Evolutionary conservation across 1,140 invertebrate genomes (phyloP), one percentile per base, ranked within the genome.

Genomic region (Brachionus angularis): DNA sequence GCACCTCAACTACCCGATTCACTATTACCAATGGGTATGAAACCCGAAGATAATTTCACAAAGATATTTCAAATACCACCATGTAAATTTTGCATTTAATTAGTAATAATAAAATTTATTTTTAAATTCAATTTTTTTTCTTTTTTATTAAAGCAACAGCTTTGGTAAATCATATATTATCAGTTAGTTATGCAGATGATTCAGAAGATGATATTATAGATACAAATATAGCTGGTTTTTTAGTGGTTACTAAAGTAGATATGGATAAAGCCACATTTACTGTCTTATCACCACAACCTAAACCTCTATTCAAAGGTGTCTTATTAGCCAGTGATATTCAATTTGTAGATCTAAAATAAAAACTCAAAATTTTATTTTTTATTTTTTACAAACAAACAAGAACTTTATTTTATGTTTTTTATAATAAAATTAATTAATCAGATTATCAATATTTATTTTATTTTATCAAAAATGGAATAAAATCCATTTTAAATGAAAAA

Each of bases 21-120:
- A 0, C 94, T 91, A 77, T 88, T 97, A 86, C 95, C 95, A 7
- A 84, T 96, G 44, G 93, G 93, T 27, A 95, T 96, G 90, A 91
- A 91, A 77, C 85, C 88, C 0, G 89, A 92, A 77, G 93, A 97
- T 80, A 91, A 91, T 79, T 78, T 80, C 46, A 95, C 91, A 0
- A 95, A 95, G 84, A 81, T 96, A 47, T 90, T 96, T 7, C 83
- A 86, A 0, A 86, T 94, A n/a, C 84, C 85, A 5, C 88, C 89
- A 23, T 79, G 84, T 85, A 80, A 75, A 73, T 73, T 21, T 18
- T 21, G 4, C n/a, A 0, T 16, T 39, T 21, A 14, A 18, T 16
- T 72, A 27, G 12, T 36, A 69, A 2, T 33, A 33, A 21, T 31
- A n/a, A n/a, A 23, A 5, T 44, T 71, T 18, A 16, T 61, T 75